Evolutionary conservation across 2,113 vertebrate genomes (phyloP), one percentile per base, ranked within the genome.

Genomic region (Pollachius pollachius): DNA sequence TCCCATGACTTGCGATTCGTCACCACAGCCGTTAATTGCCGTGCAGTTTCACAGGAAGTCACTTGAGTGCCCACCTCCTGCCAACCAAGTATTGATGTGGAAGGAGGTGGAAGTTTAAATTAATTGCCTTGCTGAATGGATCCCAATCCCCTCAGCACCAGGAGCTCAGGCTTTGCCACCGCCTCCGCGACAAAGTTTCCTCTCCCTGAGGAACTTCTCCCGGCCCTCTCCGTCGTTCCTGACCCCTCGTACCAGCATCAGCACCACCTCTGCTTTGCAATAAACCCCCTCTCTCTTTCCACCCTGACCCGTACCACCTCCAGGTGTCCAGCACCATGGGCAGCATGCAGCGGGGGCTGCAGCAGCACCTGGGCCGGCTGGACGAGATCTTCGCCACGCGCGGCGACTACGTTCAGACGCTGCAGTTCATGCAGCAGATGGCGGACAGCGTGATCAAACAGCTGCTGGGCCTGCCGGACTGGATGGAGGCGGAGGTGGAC

Each of bases 391-490:
- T 99, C 4, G 94, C 97, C 0, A 27, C 89, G 0, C 92, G 92
- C 5, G 88, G 89, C 1, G 96, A 98, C 78, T 96, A 95, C 5
- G 86, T 96, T 56, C 95, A 96, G 91, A 94, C 91, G 0, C 91
- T 99, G 79, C 93, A 88, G 79, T 94, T 95, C 85, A 78, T 95
- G 81, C 94, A 96, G 89, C 95, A 94, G 91, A 91, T 94, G 93
- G 92, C 94, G 0, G 71, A 90, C 83, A 92, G 76, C 72, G 86
- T 98, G 7, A 72, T 93, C 19, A 83, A 81, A 61, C 96, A 98
- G 89, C 93, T 99, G 13, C 83, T 94, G 1, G 94, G 92, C 16
- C 84, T 98, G 74, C 96, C 97, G 0, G 84, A 87, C 83, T 96
- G 95, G 96, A 87, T 57, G 5, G 79, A 82, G 3, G 76, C 90